Percentiles rank a stretch among this genome's conserved stretches.
These are phyloP conservation scores for Leptopilina clavipes DNA, from an alignment of 1,140 invertebrate species.

Conservation along the genomic window DNA sequence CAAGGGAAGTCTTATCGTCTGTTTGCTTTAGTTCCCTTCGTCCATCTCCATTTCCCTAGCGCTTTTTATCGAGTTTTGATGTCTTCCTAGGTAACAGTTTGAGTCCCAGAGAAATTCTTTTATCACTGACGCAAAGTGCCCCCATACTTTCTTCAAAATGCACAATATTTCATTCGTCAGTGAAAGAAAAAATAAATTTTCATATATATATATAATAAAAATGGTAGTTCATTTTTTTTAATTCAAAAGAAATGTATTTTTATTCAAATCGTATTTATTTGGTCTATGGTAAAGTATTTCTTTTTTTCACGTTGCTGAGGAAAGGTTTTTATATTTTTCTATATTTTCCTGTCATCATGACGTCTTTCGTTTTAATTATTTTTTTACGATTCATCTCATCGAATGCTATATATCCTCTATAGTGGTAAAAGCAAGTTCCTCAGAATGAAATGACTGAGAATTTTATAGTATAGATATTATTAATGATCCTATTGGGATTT, in stretches of 20 bases:
- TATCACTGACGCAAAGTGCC: conserved; percentile 33
- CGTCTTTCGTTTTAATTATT: neutral
- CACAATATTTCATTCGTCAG: neutral
- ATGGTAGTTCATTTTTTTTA: too few relatives aligned
- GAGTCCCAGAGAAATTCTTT: conserved; percentile 52
- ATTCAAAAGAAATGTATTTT: too few relatives aligned
- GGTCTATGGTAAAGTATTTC: too few relatives aligned
- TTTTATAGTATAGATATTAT: conserved; percentile 24
- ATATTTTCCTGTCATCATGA: neutral
- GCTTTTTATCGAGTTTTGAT: conserved; percentile 61
- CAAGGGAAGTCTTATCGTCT: conserved; percentile 57
- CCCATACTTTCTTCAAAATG: neutral
- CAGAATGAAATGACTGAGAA: neutral
- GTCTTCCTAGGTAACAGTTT: conserved; percentile 56
- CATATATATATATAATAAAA: too few relatives aligned
- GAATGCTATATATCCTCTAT: neutral
- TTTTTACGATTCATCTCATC: conserved; percentile 3
- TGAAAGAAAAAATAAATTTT: neutral
- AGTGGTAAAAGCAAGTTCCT: neutral
- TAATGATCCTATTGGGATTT: conserved; percentile 9
- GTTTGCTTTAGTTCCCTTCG: conserved; percentile 55
- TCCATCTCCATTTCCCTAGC: conserved; percentile 57
- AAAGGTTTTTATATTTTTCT: too few relatives aligned
- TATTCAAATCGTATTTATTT: too few relatives aligned
- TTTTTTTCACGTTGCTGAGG: too few relatives aligned